A percentile compares a stretch with the other conserved stretches of the same genome.
These are phyloP conservation scores for Dipus sagitta DNA, from an alignment of 2,797 vertebrate species.

Conservation along the genomic window DNA sequence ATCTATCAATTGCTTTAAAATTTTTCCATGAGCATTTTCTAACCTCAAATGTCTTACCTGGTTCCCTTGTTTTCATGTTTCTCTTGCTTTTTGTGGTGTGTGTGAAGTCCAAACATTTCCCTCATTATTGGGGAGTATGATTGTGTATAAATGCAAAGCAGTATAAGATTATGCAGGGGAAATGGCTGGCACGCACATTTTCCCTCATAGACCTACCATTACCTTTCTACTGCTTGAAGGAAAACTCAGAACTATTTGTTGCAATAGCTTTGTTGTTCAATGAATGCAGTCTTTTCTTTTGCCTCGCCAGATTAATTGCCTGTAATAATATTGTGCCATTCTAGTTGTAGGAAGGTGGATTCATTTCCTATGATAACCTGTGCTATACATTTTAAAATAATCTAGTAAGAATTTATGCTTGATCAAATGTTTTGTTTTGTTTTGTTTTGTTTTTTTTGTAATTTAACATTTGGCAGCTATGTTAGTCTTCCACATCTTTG, in stretches of 20 bases:
- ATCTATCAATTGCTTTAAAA: slow-evolving; percentile 73
- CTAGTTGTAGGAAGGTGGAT: slow-evolving; percentile 39
- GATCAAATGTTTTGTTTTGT: slow-evolving; percentile 1
- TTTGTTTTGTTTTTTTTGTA: too few relatives aligned
- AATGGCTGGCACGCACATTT: slow-evolving; percentile 4
- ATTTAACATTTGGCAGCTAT: slow-evolving; percentile 11
- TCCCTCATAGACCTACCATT: slow-evolving; percentile 60
- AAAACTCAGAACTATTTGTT: slow-evolving; percentile 55
- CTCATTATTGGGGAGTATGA: slow-evolving; percentile 69
- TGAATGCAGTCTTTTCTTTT: slow-evolving; percentile 37
- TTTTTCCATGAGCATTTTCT: slow-evolving; percentile 62
- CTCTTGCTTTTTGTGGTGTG: slow-evolving; percentile 22
- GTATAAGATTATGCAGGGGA: slow-evolving; percentile 65
- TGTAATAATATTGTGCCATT: slow-evolving; percentile 46
- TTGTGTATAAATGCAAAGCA: slow-evolving; percentile 75
- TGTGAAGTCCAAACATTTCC: slow-evolving; percentile 63
- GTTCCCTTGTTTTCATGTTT: slow-evolving; percentile 62
- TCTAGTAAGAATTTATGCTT: slow-evolving; percentile 50
- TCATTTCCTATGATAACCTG: neutral
- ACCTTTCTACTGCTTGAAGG: slow-evolving; percentile 43
- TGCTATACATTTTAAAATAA: slow-evolving; percentile 46
- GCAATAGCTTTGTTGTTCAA: slow-evolving; percentile 45
- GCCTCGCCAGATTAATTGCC: slow-evolving; percentile 61
- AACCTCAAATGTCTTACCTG: slow-evolving; percentile 54
- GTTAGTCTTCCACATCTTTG: neutral